These are phyloP conservation scores for Tenualosa ilisha DNA, from an alignment of 2,797 vertebrate genomes.

Conservation along the genomic window DNA sequence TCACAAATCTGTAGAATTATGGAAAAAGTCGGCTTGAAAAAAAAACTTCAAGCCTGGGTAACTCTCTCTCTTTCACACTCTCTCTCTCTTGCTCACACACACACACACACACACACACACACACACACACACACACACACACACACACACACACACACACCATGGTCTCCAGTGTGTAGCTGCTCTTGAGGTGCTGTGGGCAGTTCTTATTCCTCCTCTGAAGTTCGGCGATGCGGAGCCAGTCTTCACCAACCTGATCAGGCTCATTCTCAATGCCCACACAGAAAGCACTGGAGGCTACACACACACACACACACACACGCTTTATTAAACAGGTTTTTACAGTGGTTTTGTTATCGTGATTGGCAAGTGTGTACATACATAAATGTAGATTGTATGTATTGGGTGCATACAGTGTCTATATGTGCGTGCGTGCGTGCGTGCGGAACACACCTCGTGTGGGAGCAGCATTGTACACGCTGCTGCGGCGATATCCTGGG, in stretches of 20 bases:
- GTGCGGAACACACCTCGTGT: slow-evolving; percentile 53
- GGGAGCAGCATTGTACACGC: slow-evolving; percentile 64
- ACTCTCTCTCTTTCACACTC: no score
- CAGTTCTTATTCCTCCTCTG: slow-evolving; percentile 86
- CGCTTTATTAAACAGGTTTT: not conserved
- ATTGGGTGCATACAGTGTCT: no score
- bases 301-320: slow-evolving; percentile 21
- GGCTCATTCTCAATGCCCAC: slow-evolving; percentile 85
- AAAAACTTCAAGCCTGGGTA: no score
- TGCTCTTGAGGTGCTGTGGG: slow-evolving; percentile 90
- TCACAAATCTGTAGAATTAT: no score
- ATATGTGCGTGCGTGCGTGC: not conserved
- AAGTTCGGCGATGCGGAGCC: slow-evolving; percentile 90
- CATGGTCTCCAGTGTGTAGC: slow-evolving; percentile 88
- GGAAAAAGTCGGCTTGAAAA: no score
- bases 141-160: slow-evolving; percentile 73
- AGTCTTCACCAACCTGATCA: slow-evolving; percentile 79
- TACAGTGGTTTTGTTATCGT: no score
- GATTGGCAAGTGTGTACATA: no score
- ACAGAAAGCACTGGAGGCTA: slow-evolving; percentile 71
- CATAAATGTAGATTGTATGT: no score
- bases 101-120: slow-evolving; percentile 62
- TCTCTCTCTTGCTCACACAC: slow-evolving; percentile 41
- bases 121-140: slow-evolving; percentile 64
- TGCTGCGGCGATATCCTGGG: slow-evolving; percentile 88